Evolutionary conservation across 2,888 invertebrate genomes (phyloP), one percentile per base, ranked within the genome.

Genomic region (Apamea sordens): DNA sequence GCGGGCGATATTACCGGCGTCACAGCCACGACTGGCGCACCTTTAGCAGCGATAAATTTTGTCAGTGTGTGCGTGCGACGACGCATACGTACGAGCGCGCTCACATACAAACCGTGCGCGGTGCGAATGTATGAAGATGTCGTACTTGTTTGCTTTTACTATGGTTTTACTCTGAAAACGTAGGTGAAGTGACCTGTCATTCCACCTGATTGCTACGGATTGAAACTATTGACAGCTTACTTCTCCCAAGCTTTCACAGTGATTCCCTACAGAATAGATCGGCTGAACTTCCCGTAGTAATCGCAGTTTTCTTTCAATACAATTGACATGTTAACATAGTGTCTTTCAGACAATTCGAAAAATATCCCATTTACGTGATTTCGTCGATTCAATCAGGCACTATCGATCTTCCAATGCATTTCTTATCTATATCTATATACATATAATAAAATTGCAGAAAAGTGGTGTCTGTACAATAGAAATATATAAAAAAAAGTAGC

Each of bases 361-460:
- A 61, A 75, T 36, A 44, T 32, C 13, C 18, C 10, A 41, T 47
- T 21, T 18, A 47, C 21, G 21, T 4, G 15, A n/a, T 76, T 73
- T 24, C 18, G 0, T 41, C 24, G 32, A 50, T 13, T 11, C 47
- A 74, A 15, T 75, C 21, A 44, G 6, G 24, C 4, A 18, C n/a
- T 44, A 44, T 53, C 32, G 77, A 53, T 61, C 28, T 28, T 59
- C 18, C 18, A 61, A 68, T 79, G 50, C 59, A 59, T 59, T 56
- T 47, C 53, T 59, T 47, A n/a, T n/a, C n/a, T n/a, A n/a, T n/a
- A n/a, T n/a, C n/a, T n/a, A n/a, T n/a, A n/a, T n/a, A n/a, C n/a
- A n/a, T n/a, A n/a, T n/a, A n/a, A n/a, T n/a, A n/a, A n/a, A n/a
- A n/a, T n/a, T n/a, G n/a, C n/a, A n/a, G n/a, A n/a, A n/a, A n/a